Evolutionary conservation across 2,797 vertebrate genomes (phyloP).

Genomic region (Rhinatrema bivittatum): DNA sequence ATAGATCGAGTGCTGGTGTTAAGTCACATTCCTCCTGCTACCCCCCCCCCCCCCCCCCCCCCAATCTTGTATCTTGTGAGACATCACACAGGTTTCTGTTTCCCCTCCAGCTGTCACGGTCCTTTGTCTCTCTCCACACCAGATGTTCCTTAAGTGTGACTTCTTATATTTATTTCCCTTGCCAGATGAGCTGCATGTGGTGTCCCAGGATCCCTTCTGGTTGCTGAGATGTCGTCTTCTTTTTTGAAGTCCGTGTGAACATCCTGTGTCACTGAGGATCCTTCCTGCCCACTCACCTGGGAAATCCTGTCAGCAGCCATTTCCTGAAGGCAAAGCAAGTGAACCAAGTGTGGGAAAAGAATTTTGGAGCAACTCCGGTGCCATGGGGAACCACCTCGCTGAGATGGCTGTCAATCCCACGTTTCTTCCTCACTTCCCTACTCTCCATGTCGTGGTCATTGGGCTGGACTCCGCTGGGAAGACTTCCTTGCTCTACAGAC

Average conservation of each 20-base stretch:
- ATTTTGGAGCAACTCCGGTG: background rate
- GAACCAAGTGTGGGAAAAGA: background rate
- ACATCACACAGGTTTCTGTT: too few relatives aligned
- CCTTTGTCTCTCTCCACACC: background rate
- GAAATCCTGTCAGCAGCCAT: too few relatives aligned
- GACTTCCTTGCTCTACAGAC: constrained; percentile 78
- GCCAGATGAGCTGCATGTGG: constrained; percentile 2
- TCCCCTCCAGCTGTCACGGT: too few relatives aligned
- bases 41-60: background rate
- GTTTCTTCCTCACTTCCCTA: constrained; percentile 74
- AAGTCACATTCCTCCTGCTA: too few relatives aligned
- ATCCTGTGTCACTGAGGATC: too few relatives aligned
- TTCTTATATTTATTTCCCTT: background rate
- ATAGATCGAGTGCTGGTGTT: too few relatives aligned
- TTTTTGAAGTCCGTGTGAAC: too few relatives aligned
- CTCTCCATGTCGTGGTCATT: constrained; percentile 76
- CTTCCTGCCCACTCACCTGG: background rate
- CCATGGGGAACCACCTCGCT: constrained; percentile 83
- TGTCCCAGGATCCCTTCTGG: too few relatives aligned
- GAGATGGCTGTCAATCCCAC: constrained; percentile 70
- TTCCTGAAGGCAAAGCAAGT: background rate
- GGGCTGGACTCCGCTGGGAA: constrained; percentile 79
- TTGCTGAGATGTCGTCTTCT: too few relatives aligned
- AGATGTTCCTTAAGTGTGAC: background rate
- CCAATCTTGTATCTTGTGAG: too few relatives aligned